Base-by-base conservation (phyloP, 2,888 invertebrate genomes). In the Yponomeuta plumbellus region DNA sequence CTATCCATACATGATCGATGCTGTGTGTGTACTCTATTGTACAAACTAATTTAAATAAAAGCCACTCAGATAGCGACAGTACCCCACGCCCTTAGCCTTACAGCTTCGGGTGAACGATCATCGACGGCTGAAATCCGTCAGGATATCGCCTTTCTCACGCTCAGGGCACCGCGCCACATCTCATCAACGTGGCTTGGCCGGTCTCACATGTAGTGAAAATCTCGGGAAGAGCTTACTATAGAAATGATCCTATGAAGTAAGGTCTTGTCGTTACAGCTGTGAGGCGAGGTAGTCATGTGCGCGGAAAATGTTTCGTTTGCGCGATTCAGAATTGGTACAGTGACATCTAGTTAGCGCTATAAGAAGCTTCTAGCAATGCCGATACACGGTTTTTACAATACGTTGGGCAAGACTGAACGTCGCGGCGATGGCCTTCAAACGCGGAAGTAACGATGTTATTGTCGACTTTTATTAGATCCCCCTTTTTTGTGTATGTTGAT, bases 211-310 rank as follows among this genome's bases (percentile, higher is more conserved):
- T 68, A 69, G 73, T 71, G 71, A 69, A 63, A 44, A 68, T 70
- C 69, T 70, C 66, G 71, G 67, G 72, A 72, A 73, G 72, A 72
- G 69, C 73, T 73, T 74, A 73, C 74, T 72, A 72, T 73, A 74
- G 73, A 72, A 74, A 74, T 74, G 73, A 72, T 72, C 73, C 73
- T 74, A 74, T 74, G 74, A 73, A 73, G 74, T 73, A 74, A 74
- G 72, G 74, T 73, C 74, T 74, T 74, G 66, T 0, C 57, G 65
- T 1, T 0, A 0, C 21, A 57, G 13, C 11, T 11, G 52, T 61
- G 26, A 23, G 8, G 3, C 56, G 23, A 11, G 11, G 20, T 34
- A 26, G n/a, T n/a, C 11, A 57, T 57, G 10, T 23, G 56, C 20
- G 34, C 34, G 5, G 26, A 26, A 23, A 57, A 65, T n/a, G 57